Evolutionary conservation across 2,113 vertebrate genomes (phyloP).

Genomic region (Steatornis caripensis): DNA sequence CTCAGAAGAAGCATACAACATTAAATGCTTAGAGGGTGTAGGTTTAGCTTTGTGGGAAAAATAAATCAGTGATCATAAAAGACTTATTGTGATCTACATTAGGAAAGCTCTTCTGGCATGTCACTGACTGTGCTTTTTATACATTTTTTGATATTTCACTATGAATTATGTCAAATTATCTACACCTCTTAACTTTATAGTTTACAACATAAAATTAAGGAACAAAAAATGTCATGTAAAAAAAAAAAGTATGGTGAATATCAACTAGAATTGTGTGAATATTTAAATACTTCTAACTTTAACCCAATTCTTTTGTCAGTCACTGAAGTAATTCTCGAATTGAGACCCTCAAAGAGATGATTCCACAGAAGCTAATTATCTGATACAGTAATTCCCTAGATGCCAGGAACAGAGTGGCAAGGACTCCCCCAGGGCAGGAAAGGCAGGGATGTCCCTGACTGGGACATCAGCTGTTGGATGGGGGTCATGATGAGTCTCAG

Average conservation of each 20-base stretch:
- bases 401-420: accelerated
- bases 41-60: background rate
- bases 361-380: background rate
- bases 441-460: background rate
- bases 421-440: accelerated
- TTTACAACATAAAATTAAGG: background rate
- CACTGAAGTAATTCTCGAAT: background rate
- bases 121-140: background rate
- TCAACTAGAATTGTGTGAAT: background rate
- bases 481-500: background rate
- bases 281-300: background rate
- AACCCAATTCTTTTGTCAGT: background rate
- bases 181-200: background rate
- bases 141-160: background rate
- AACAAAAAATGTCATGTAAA: background rate
- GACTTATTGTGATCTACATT: background rate
- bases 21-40: background rate
- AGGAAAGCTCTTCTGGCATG: background rate
- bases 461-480: background rate
- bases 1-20: background rate
- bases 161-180: background rate
- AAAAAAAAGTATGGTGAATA: background rate
- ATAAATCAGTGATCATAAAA: background rate
- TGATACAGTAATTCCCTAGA: background rate
- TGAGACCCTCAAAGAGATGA: background rate